phyloP scores from a whole-genome alignment of 2,888 invertebrate genomes.

The Diogma glabrata region DNA sequence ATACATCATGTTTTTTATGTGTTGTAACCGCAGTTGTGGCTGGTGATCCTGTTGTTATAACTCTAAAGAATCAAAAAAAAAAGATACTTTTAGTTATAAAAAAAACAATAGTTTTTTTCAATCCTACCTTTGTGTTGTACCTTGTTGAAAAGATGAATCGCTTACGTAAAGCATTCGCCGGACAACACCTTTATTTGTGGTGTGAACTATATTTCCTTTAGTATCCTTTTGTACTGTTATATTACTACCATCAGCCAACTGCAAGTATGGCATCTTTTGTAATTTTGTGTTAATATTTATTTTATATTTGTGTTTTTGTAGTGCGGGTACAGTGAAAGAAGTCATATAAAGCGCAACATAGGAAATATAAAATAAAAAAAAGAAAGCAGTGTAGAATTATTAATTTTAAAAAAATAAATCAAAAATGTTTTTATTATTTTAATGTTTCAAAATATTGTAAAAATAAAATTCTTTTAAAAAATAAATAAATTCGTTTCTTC shows the following conservation, averaged over 20 bases:
- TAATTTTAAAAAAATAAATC: too few species aligned
- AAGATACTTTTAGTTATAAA: constrained; percentile 2
- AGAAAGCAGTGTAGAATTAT: too few species aligned
- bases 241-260: constrained; percentile 31
- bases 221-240: constrained; percentile 37
- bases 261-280: constrained; percentile 35
- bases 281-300: constrained; percentile 4
- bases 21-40: constrained; percentile 29
- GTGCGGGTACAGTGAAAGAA: too few species aligned
- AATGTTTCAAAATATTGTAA: too few species aligned
- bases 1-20: constrained; percentile 37
- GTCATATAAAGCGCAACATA: too few species aligned
- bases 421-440: too few species aligned
- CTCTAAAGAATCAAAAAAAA: constrained; percentile 23
- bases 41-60: constrained; percentile 30
- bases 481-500: too few species aligned
- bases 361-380: too few species aligned
- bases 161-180: constrained; percentile 38
- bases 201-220: constrained; percentile 30
- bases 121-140: constrained; percentile 31
- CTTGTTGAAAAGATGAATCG: constrained; percentile 34
- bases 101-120: constrained; percentile 6
- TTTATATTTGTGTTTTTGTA: too few species aligned
- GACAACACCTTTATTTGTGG: constrained; percentile 35
- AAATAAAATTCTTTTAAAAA: too few species aligned